A percentile compares a stretch with the other conserved stretches of the same genome.
These are phyloP conservation scores for Dicyrtoma fusca DNA, from an alignment of 2,888 invertebrate genomes.

Conservation along the genomic window DNA sequence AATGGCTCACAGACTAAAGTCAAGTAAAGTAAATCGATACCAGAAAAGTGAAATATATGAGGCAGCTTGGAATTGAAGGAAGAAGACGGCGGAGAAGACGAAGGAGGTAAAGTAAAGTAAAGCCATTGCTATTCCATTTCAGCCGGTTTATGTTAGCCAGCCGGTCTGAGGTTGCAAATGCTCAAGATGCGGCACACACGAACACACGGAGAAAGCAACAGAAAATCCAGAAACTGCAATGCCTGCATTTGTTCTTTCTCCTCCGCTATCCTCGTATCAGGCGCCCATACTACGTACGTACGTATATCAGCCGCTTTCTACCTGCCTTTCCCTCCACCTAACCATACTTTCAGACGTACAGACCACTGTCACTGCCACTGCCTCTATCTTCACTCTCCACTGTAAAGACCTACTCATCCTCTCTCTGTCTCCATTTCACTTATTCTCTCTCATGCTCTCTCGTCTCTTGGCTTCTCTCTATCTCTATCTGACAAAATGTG, in stretches of 20 bases:
- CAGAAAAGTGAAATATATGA: conserved; percentile 41
- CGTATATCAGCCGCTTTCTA: too few relatives aligned
- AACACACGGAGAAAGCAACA: conserved; percentile 20
- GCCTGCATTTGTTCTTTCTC: conserved; percentile 1
- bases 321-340: too few relatives aligned
- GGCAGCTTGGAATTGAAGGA: conserved; percentile 41
- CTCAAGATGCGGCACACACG: conserved; percentile 21
- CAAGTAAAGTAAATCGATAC: conserved; percentile 13
- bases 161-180: conserved; percentile 15
- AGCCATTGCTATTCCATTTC: conserved; percentile 9
- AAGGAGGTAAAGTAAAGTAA: neutral
- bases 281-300: too few relatives aligned
- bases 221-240: conserved; percentile 7
- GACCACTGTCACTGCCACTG: too few relatives aligned
- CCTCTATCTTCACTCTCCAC: too few relatives aligned
- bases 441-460: too few relatives aligned
- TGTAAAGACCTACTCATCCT: too few relatives aligned
- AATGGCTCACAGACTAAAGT: neutral
- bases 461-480: neutral
- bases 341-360: too few relatives aligned
- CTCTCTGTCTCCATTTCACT: too few relatives aligned
- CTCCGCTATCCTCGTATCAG: neutral
- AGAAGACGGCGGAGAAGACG: conserved; percentile 4
- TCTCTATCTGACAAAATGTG: neutral
- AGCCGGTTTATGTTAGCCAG: conserved; percentile 2